Evolutionary conservation across 1,140 invertebrate genomes (phyloP), one percentile per base, ranked within the genome.

Genomic region (Brevipalpus yothersi): DNA sequence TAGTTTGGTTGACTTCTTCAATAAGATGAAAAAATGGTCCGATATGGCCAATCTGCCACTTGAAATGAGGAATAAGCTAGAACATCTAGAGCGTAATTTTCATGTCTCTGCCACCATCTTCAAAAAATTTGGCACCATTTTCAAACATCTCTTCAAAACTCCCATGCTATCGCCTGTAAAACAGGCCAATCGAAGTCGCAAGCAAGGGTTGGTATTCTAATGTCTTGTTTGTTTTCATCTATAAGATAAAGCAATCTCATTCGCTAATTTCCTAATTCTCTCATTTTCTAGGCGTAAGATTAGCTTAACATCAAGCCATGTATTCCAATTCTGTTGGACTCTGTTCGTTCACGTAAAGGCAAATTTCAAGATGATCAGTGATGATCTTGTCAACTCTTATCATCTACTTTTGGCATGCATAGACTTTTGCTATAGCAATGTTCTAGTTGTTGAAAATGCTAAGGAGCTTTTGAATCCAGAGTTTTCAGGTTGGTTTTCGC

Each of bases 291-390:
- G n/a, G 9, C n/a, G 49, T 10, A 51, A 51, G 8, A 10, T 51
- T 7, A 51, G 49, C n/a, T 88, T 83, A 69, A 82, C 83, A 15
- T 76, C 81, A 56, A 77, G 78, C 42, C 83, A 86, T 69, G 71
- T 94, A 13, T 93, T 90, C 72, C 86, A 90, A 66, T 91, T 94
- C 68, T 83, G 82, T 66, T 95, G 90, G 91, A 87, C 83, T 41
- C 71, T 94, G 40, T 95, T 91, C 73, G 78, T 93, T 21, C 82
- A 83, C 71, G 82, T 90, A n/a, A 94, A 94, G 73, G 83, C 73
- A 70, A 66, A 73, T 60, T 75, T 73, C 65, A 72, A 74, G 15
- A 80, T 80, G 56, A 83, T 87, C 53, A 83, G 84, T 56, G 82
- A 90, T 71, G 90, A 95, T 74, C 73, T 96, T 62, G 89, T 96